A percentile compares a stretch with the other conserved stretches of the same genome.
Evolutionary conservation across 2,113 vertebrate genomes (phyloP).

Genomic region (Corythoichthys haematopterus): DNA sequence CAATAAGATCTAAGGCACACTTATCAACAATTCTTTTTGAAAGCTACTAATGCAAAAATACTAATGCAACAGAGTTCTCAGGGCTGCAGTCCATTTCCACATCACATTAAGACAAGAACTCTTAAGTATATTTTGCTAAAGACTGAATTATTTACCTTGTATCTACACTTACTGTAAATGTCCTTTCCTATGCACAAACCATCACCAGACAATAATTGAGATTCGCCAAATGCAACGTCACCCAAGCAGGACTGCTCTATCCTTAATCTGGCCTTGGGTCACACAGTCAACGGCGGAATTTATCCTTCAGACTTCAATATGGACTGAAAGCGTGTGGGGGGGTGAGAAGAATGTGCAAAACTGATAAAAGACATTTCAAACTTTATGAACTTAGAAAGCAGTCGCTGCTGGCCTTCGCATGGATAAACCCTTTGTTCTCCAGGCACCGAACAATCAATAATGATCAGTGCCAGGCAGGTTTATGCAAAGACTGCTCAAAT

Average conservation of each 20-base stretch:
- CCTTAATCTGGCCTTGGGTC: conserved; percentile 55
- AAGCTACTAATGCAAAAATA: too few relatives aligned
- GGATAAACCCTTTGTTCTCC: conserved; percentile 65
- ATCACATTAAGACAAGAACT: background rate
- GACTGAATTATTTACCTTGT: conserved; percentile 39
- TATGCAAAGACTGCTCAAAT: conserved; percentile 51
- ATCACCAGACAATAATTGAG: conserved; percentile 47
- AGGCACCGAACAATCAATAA: conserved; percentile 58
- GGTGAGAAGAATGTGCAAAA: conserved; percentile 14
- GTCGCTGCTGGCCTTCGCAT: conserved; percentile 41
- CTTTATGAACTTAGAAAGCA: conserved; percentile 56
- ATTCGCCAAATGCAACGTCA: conserved; percentile 34
- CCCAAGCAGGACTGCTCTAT: conserved; percentile 51
- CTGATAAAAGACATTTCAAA: conserved; percentile 49
- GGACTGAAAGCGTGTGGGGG: conserved; percentile 19
- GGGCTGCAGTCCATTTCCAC: too few relatives aligned
- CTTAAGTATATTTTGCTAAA: conserved; percentile 2
- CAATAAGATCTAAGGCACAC: background rate
- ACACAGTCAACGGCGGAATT: conserved; percentile 43
- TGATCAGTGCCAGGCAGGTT: conserved; percentile 56
- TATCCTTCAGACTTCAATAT: conserved; percentile 42
- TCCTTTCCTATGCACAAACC: conserved; percentile 64
- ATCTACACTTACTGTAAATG: conserved; percentile 13
- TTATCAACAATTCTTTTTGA: background rate
- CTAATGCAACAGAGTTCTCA: too few relatives aligned